These are phyloP conservation scores for Pomacea canaliculata DNA, from an alignment of 2,888 invertebrate species.

Conservation along the genomic window DNA sequence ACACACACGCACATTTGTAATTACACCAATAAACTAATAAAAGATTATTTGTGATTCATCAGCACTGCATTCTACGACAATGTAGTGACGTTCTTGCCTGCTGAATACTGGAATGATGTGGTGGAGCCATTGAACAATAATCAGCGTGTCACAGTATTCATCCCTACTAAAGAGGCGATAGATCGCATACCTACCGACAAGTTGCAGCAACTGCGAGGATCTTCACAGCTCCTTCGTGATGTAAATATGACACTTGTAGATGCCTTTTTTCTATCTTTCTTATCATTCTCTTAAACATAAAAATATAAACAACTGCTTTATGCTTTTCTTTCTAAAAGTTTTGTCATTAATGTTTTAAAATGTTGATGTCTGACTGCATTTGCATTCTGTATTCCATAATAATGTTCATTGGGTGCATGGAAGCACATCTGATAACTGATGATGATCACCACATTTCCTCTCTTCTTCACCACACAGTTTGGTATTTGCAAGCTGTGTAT, in stretches of 20 bases:
- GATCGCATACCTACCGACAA: constrained; percentile 42
- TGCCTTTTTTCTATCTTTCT: no score
- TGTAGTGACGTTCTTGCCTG: not conserved
- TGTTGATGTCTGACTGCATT: no score
- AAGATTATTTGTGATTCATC: not conserved
- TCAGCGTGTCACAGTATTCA: constrained; percentile 45
- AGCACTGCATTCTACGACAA: constrained; percentile 26
- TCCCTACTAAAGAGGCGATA: constrained; percentile 51
- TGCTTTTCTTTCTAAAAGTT: no score
- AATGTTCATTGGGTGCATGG: no score
- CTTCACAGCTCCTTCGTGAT: constrained; percentile 20
- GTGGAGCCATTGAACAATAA: constrained; percentile 17
- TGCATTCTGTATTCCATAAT: no score
- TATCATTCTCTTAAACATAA: no score
- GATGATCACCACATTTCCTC: no score
- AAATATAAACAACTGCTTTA: no score
- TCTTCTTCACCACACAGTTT: no score
- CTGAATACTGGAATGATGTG: constrained; percentile 3
- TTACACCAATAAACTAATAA: not conserved
- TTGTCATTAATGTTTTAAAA: no score
- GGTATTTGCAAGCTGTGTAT: no score
- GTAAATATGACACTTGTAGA: constrained; percentile 10
- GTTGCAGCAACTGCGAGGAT: constrained; percentile 35
- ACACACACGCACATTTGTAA: not conserved
- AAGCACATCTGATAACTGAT: no score